Base-by-base conservation (phyloP, 2,888 invertebrate species). In the Liposcelis brunnea region DNA sequence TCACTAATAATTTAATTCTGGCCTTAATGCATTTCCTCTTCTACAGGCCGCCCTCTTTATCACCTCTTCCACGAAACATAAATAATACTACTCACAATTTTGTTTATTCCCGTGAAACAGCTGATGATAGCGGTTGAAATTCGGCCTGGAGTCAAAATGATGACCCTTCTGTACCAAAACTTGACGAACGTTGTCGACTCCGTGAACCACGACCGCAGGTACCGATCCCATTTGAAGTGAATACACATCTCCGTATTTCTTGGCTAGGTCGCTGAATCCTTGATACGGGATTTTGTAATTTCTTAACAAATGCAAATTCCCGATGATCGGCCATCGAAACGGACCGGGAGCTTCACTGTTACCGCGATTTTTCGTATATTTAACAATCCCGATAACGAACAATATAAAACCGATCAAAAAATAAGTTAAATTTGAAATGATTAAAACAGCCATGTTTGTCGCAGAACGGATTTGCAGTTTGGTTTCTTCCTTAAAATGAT, bases 61-160 rank as follows among this genome's bases (percentile, higher is more conserved):
- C 7, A 10, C 2, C 12, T 42, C 19, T 33, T 35, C 6, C 33
- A 36, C 12, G 19, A 35, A n/a, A n/a, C n/a, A n/a, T n/a, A n/a
- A n/a, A n/a, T 34, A 35, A 49, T 36, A 11, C 14, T 51, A 69
- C 77, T 76, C 66, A 78, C 78, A 77, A 57, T 76, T 75, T 55
- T 76, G 71, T 55, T 74, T 74, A 58, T 75, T 67, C 34, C 75
- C 76, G 46, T 69, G 67, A 60, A 78, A 79, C 15, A 78, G 67
- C 42, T 68, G 61, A 49, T 72, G 67, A 59, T 75, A 77, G 50
- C 79, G 63, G 45, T 63, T 56, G 56, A 79, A 77, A 57, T 74
- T 70, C 0, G 77, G 77, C 43, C 79, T 62, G 50, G 73, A 70
- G 53, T 75, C 75, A 54, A 77, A 79, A 49, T 72, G 69, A 31